Conservation (phyloP, 2,113 vertebrate genomes). For the human region DNA sequence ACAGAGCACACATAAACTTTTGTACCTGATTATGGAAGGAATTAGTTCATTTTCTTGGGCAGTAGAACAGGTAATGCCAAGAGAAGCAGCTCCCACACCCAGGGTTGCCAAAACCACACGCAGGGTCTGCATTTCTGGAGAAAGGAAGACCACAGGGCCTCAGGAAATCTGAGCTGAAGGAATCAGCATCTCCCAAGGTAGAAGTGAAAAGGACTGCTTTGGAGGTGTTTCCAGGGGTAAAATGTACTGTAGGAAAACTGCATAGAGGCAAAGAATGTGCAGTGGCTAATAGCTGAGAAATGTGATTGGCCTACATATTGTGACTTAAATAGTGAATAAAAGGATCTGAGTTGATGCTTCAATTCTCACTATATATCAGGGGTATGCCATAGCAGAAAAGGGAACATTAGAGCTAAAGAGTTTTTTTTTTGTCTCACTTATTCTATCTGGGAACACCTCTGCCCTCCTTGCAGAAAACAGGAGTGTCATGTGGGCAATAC, state of each 20-base stretch:
- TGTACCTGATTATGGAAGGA: constrained; percentile 53
- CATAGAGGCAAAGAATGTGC: neutral
- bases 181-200: neutral
- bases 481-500: neutral
- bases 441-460: neutral
- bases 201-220: neutral
- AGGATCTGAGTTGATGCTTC: neutral
- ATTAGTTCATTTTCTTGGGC: constrained; percentile 49
- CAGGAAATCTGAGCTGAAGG: neutral
- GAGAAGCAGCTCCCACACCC: neutral
- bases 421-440: neutral
- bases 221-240: neutral
- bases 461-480: neutral
- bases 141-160: neutral
- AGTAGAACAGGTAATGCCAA: fast-evolving
- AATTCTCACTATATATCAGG: neutral
- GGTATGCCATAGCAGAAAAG: neutral
- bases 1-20: neutral
- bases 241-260: neutral
- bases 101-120: neutral
- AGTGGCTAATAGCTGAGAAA: neutral
- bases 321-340: neutral
- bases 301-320: neutral
- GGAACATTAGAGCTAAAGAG: neutral
- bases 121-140: constrained; percentile 53